Base-by-base conservation (phyloP, 1,140 invertebrate species). In the Notospermus geniculatus region DNA sequence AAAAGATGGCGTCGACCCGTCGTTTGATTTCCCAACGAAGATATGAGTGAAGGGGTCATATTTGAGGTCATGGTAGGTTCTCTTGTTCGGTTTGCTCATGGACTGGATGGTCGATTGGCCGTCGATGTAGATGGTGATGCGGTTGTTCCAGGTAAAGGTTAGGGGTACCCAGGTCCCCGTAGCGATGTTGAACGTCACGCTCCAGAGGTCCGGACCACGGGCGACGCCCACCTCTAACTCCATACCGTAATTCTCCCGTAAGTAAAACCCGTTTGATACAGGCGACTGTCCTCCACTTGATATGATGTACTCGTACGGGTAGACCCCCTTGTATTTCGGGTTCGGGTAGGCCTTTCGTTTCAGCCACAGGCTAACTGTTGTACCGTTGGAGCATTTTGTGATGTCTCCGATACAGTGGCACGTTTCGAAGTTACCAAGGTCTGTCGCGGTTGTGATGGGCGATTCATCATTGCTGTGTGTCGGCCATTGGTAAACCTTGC, bases 211-310 rank as follows among this genome's bases (percentile, higher is more conserved):
- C 5, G 46, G 57, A 0, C 28, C 65, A 23, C 46, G 41, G 7
- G 69, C 59, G 19, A 77, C 69, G 0, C 72, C 75, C 13, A 74
- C 57, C 32, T 70, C 71, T 54, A 69, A 72, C 62, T 77, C 73
- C 46, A 70, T 59, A 2, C 71, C 73, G 25, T 58, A 67, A 17
- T 59, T 62, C 54, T 72, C 68, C 19, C 54, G 29, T 4, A 77
- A 22, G 62, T 75, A 77, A 50, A 71, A 69, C 23, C 76, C 76
- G 2, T 74, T 68, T 2, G 70, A 70, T 32, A 65, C 62, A 0
- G 58, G 27, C 0, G 59, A 59, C 57, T 72, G 64, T 1, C 76
- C 76, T 9, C 76, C 76, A 45, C 61, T 69, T 25, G 70, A 66
- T 0, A 78, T 23, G 4, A 78, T 25, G 17, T 64, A 73, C 25